These are phyloP conservation scores for Archilochus colubris DNA, from an alignment of 2,113 vertebrate species.

Conservation along the genomic window DNA sequence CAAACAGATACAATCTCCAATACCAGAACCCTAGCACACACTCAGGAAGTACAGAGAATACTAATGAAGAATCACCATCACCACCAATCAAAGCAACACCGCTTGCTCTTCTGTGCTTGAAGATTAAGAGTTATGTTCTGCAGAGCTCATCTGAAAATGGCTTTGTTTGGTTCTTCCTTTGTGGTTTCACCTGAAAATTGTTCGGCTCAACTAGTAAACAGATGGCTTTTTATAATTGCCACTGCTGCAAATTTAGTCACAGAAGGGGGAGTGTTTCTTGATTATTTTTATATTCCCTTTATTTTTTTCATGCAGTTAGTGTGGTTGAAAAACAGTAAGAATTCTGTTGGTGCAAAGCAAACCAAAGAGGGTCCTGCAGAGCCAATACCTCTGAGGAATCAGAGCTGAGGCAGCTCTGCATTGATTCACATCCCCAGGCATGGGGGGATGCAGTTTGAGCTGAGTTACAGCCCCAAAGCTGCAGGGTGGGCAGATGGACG, in stretches of 20 bases:
- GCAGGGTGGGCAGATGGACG: not conserved
- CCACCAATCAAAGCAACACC: conserved; percentile 32
- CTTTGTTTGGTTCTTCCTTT: conserved; percentile 52
- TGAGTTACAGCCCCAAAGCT: not conserved
- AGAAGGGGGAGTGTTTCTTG: not conserved
- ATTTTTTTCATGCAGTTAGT: not conserved
- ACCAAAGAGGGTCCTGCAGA: not conserved
- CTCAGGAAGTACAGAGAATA: conserved; percentile 1
- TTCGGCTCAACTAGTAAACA: conserved; percentile 33
- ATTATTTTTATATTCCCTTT: not conserved
- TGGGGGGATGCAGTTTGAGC: conserved; percentile 31
- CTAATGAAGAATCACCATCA: conserved; percentile 54
- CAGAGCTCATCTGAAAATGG: conserved; percentile 40
- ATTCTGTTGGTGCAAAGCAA: conserved; percentile 15
- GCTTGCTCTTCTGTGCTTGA: not conserved
- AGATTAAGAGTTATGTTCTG: conserved; percentile 5
- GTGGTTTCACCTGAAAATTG: conserved; percentile 54
- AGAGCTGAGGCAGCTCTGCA: not conserved
- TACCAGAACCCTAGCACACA: not conserved
- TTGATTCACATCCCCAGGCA: not conserved
- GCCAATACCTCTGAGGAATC: not conserved
- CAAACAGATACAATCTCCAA: conserved; percentile 52
- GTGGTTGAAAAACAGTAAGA: not conserved
- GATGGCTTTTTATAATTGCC: conserved; percentile 64
- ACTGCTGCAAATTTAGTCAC: conserved; percentile 11